Evolutionary conservation across 2,888 invertebrate species (phyloP), one percentile per base, ranked within the genome.

Genomic region (Luperina nickerlii): DNA sequence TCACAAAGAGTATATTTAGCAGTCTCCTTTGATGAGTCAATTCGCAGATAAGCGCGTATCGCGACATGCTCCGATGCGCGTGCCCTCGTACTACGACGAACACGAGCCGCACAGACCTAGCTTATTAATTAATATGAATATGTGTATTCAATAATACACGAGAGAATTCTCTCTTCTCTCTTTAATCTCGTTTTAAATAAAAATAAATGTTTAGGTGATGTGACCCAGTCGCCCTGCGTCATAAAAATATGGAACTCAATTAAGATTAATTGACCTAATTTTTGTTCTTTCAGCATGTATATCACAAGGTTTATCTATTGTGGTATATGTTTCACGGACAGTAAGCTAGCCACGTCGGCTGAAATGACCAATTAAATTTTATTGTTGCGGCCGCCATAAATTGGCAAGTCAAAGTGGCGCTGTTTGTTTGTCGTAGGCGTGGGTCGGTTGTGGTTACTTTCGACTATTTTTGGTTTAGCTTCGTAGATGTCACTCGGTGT

Each of bases 1-100:
- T 92, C 92, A 93, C 91, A 93, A 92, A 90, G 92, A 90, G 91
- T 94, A 93, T 94, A 94, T 94, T 94, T 95, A 95, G 93, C 92
- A 80, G 85, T 85, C 90, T 93, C 93, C 94, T 95, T 94, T 94
- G 95, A 95, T 94, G 93, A 94, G 91, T 90, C 90, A 92, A 88
- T 89, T 91, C 90, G 90, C 91, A 91, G 94, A 95, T 95, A 94
- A 94, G 92, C 93, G 87, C 91, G 90, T 93, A 93, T 94, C 93
- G 91, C 87, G 90, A 85, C 89, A 93, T 91, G 92, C 90, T 90
- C 88, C 90, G 88, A 75, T 90, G 92, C 89, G 87, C 87, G 81
- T 89, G 90, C 86, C 90, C 89, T 88, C 89, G 83, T 79, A 78
- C 81, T 84, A 85, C 78, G 79, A 71, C 71, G 87, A 88, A 84